These are phyloP conservation scores for Apomyelois bistriatella DNA, from an alignment of 2,888 invertebrate genomes.

Conservation along the genomic window DNA sequence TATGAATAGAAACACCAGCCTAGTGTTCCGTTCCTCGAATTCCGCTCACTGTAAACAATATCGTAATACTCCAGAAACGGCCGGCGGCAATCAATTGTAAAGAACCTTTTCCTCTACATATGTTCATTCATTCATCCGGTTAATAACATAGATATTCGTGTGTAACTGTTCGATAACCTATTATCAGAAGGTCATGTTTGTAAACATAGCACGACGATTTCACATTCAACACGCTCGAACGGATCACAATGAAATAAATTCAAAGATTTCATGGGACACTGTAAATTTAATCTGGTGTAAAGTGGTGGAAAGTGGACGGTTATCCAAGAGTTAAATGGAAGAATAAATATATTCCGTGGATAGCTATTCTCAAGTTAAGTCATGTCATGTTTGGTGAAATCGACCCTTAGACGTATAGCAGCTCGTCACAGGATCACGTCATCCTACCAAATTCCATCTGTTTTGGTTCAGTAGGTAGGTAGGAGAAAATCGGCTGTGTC, in stretches of 20 bases:
- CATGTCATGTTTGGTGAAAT: too few relatives aligned
- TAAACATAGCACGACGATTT: conserved; percentile 49
- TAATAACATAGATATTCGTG: conserved; percentile 45
- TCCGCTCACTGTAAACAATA: conserved; percentile 59
- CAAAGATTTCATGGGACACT: conserved; percentile 19
- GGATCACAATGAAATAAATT: conserved; percentile 32
- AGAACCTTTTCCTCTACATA: conserved; percentile 36
- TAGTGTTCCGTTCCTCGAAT: conserved; percentile 69
- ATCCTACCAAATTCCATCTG: too few relatives aligned
- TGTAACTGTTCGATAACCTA: conserved; percentile 52
- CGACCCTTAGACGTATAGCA: too few relatives aligned
- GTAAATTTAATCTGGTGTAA: too few relatives aligned
- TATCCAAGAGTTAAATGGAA: too few relatives aligned
- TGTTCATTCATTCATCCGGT: conserved; percentile 42
- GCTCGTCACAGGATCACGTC: too few relatives aligned
- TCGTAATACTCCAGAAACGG: conserved; percentile 40
- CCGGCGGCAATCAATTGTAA: conserved; percentile 27
- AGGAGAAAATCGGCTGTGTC: too few relatives aligned
- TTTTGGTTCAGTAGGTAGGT: too few relatives aligned
- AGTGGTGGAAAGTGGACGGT: too few relatives aligned
- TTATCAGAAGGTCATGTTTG: conserved; percentile 59
- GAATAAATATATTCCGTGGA: too few relatives aligned
- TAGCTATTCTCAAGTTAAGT: too few relatives aligned
- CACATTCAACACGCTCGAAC: conserved; percentile 42
- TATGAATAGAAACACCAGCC: conserved; percentile 63